Evolutionary conservation across 2,888 invertebrate genomes (phyloP).

Genomic region (Zelleria hepariella): DNA sequence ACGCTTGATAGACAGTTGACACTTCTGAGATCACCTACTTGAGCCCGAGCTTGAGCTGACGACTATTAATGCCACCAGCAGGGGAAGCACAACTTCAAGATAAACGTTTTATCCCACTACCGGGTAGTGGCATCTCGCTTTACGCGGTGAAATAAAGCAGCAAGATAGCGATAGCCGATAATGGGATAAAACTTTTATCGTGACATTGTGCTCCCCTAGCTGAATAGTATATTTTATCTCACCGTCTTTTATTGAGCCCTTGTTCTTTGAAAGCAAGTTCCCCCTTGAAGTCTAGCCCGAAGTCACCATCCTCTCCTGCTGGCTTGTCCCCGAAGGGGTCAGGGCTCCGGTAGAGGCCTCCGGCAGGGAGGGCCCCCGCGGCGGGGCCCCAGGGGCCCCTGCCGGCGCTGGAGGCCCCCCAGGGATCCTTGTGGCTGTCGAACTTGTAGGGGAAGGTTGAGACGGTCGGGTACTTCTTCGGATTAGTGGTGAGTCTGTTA

Average conservation of each 20-base stretch:
- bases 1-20: no score
- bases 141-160: no score
- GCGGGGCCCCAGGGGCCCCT: conserved; percentile 37
- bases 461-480: not conserved
- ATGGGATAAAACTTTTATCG: no score
- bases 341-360: conserved; percentile 45
- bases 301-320: conserved; percentile 25
- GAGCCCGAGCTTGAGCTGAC: no score
- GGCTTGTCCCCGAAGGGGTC: conserved; percentile 43
- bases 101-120: no score
- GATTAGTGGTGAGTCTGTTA: not conserved
- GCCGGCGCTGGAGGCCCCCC: conserved; percentile 21
- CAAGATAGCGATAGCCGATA: no score
- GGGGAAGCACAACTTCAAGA: no score
- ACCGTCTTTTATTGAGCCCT: conserved; percentile 30
- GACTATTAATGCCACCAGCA: no score
- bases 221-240: conserved; percentile 2
- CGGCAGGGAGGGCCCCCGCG: conserved; percentile 45
- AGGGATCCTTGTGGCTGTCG: conserved; percentile 29
- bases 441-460: conserved; percentile 41
- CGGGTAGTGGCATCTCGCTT: no score
- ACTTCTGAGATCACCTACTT: no score
- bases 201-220: no score
- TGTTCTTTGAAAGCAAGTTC: conserved; percentile 25
- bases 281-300: conserved; percentile 28